These are phyloP conservation scores for Drosophila nr. medialis DNA, from an alignment of 2,888 invertebrate species.

Conservation along the genomic window DNA sequence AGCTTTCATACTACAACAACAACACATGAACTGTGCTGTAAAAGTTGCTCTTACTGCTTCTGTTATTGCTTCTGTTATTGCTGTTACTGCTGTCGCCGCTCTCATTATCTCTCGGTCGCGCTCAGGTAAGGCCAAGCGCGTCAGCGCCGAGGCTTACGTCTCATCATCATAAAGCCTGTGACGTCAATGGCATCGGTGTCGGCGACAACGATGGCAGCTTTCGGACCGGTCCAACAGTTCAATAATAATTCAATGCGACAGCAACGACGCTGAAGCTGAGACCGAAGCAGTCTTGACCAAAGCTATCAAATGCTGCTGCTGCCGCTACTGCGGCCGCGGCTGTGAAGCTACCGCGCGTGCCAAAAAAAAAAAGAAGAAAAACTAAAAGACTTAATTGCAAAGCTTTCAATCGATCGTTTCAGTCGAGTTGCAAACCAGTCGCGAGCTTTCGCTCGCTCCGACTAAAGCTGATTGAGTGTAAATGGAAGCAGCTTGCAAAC, in stretches of 20 bases:
- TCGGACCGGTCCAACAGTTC: constrained; percentile 71
- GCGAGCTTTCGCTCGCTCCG: constrained; percentile 39
- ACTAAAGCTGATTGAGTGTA: constrained; percentile 26
- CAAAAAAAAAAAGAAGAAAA: background rate
- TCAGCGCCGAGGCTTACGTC: constrained; percentile 38
- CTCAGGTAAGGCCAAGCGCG: constrained; percentile 44
- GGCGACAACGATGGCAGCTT: constrained; percentile 52
- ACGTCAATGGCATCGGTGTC: constrained; percentile 62
- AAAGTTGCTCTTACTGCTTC: constrained; percentile 18
- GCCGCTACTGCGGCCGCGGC: background rate
- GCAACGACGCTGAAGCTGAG: constrained; percentile 16
- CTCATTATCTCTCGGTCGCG: background rate
- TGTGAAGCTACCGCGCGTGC: background rate
- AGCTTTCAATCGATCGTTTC: constrained; percentile 46
- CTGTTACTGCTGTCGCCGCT: background rate
- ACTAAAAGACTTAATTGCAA: constrained; percentile 18
- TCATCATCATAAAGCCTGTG: constrained; percentile 64
- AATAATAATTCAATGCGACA: constrained; percentile 65
- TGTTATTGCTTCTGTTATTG: background rate
- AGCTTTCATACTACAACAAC: background rate
- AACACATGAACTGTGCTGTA: constrained; percentile 51
- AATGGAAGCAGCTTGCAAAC: constrained; percentile 1
- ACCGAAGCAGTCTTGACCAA: constrained; percentile 41
- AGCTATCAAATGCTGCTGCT: constrained; percentile 32
- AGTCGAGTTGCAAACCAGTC: constrained; percentile 49